Conservation (phyloP, 2,888 invertebrate species). For the Acleris literana region DNA sequence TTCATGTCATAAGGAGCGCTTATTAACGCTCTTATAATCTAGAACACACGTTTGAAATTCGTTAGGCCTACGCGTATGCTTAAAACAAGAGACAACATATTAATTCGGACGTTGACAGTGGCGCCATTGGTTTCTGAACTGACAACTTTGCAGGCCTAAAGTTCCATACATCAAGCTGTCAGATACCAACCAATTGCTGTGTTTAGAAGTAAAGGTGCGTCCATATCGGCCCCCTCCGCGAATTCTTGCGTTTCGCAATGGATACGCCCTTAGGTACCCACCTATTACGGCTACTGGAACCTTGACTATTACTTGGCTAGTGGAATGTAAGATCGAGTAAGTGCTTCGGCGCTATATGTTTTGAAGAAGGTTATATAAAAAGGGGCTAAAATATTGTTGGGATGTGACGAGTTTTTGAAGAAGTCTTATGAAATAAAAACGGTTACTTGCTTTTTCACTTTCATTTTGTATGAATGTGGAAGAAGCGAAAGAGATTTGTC, state of each 20-base stretch:
- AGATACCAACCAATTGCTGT: constrained; percentile 76
- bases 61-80: background rate
- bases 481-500: too few relatives aligned
- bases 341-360: constrained; percentile 28
- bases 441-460: too few relatives aligned
- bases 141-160: constrained; percentile 47
- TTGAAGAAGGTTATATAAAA: constrained; percentile 2
- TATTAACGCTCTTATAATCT: background rate
- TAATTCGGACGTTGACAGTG: constrained; percentile 3
- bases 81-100: constrained; percentile 1
- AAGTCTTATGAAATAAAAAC: too few relatives aligned
- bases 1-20: background rate
- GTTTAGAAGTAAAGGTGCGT: constrained; percentile 65
- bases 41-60: background rate
- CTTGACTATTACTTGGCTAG: constrained; percentile 71
- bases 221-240: constrained; percentile 65
- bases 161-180: constrained; percentile 77
- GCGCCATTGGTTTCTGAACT: constrained; percentile 1
- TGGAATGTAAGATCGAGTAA: constrained; percentile 45
- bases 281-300: constrained; percentile 79
- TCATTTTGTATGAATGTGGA: too few relatives aligned
- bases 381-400: background rate
- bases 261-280: constrained; percentile 70
- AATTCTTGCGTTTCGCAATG: constrained; percentile 71
- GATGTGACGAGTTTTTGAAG: too few relatives aligned